Base-by-base conservation (phyloP, 2,797 vertebrate genomes). In the Acomys russatus region DNA sequence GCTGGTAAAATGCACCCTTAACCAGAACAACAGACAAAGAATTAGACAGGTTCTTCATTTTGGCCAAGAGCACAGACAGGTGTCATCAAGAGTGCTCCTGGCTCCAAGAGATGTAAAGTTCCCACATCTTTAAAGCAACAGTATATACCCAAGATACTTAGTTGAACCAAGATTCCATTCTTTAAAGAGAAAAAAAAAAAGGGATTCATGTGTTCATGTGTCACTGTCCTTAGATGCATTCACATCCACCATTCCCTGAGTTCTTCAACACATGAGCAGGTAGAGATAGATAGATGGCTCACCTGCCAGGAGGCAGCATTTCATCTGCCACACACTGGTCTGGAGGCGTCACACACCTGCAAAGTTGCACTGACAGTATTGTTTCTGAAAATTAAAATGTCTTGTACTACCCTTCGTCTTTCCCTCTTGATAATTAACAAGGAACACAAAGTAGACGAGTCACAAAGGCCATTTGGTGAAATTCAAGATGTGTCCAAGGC, bases 171-270 rank as follows among this genome's bases (percentile, higher is more conserved):
- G 25, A 83, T 71, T 61, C 44, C 49, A 68, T 30, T 14, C 30
- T 76, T 25, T 18, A 10, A 71, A 71, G 63, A 61, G 25, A 66
- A 85, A 77, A 44, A 77, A 44, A 22, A 35, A 51, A 77, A 89
- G n/a, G 49, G 9, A n/a, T n/a, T n/a, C n/a, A n/a, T n/a, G 54
- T 56, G 10, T 18, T 86, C 61, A 6, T 0, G 0, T 0, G 38
- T 33, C 63, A 23, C 38, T 33, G 91, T 64, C 51, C 7, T 70
- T 33, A 56, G 18, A 12, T 0, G 0, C 30, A 4, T 0, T 8
- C 61, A 22, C 17, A 5, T 3, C 79, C 71, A 1, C 12, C 63
- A 3, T 51, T 6, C 70, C 38, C 28, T n/a, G 44, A 15, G 15
- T 73, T 59, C 12, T 14, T 35, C 2, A 7, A 11, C 0, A 14